Conservation (phyloP, 2,113 vertebrate genomes). For the Puntigrus tetrazona region DNA sequence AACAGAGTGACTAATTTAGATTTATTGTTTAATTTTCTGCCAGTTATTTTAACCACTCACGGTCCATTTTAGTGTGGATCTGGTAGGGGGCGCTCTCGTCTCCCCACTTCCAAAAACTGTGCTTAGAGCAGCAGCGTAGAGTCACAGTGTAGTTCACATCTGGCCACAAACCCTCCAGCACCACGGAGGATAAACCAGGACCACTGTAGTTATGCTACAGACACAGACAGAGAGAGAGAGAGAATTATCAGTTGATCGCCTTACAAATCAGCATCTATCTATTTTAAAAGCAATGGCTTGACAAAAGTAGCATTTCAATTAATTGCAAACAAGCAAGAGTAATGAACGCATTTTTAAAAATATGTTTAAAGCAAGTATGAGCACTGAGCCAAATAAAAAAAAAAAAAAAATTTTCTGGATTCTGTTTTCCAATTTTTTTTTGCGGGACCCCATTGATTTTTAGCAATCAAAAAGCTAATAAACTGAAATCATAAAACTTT, state of each 20-base stretch:
- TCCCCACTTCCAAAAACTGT: constrained; percentile 76
- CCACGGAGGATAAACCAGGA: constrained; percentile 59
- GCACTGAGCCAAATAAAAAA: no score
- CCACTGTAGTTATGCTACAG: constrained; percentile 66
- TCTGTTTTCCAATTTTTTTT: no score
- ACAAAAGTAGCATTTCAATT: no score
- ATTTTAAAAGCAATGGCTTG: no score
- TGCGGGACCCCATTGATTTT: no score
- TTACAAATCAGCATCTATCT: constrained; percentile 43
- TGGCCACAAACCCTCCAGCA: constrained; percentile 63
- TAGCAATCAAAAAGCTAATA: no score
- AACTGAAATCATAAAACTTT: no score
- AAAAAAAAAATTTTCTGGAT: no score
- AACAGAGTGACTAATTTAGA: not conserved
- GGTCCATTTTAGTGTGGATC: constrained; percentile 66
- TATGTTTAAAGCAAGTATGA: no score
- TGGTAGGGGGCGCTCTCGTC: constrained; percentile 62
- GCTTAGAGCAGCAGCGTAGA: constrained; percentile 69
- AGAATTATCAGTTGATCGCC: not conserved
- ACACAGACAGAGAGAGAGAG: not conserved
- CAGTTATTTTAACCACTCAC: constrained; percentile 59
- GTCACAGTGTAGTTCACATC: constrained; percentile 61
- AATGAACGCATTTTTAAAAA: no score
- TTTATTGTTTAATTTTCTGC: not conserved
- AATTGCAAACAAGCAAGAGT: no score